phyloP scores from a whole-genome alignment of 2,797 vertebrate species.

The Crocidura indochinensis region DNA sequence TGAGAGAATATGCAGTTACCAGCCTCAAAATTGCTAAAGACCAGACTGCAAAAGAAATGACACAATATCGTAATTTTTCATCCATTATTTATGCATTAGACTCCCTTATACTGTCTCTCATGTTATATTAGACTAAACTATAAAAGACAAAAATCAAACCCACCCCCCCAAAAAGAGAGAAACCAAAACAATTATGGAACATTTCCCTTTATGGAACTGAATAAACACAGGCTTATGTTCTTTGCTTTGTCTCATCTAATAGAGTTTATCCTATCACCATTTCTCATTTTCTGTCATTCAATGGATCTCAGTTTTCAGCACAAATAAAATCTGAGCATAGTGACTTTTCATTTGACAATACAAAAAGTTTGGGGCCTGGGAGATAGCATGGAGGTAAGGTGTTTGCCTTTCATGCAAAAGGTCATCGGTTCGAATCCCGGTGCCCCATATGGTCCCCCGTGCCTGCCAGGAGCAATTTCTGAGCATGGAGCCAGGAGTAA shows the following conservation, averaged over 20 bases:
- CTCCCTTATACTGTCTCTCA: constrained; percentile 50
- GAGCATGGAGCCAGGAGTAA: no score
- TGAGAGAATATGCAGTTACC: constrained; percentile 62
- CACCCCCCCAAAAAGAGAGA: neutral
- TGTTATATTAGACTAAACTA: constrained; percentile 40
- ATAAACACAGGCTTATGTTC: constrained; percentile 84
- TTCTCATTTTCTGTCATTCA: constrained; percentile 80
- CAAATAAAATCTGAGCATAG: neutral
- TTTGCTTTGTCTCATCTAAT: constrained; percentile 85
- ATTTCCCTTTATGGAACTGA: constrained; percentile 74
- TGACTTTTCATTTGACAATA: neutral
- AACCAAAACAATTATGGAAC: constrained; percentile 72
- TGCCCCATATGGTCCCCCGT: no score
- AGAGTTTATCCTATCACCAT: constrained; percentile 80
- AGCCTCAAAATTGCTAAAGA: constrained; percentile 74
- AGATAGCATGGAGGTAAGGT: no score
- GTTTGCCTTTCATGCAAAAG: no score
- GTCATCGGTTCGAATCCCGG: no score
- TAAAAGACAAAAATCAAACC: constrained; percentile 63
- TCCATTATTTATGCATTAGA: constrained; percentile 51
- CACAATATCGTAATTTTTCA: constrained; percentile 61
- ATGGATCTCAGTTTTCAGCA: constrained; percentile 57
- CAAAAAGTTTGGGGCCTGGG: constrained; percentile 52
- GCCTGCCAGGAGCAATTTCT: no score
- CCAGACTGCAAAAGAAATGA: constrained; percentile 75